A percentile compares a stretch with the other conserved stretches of the same genome.
Evolutionary conservation across 2,888 invertebrate species (phyloP).

Genomic region (Microdon myrmicae): DNA sequence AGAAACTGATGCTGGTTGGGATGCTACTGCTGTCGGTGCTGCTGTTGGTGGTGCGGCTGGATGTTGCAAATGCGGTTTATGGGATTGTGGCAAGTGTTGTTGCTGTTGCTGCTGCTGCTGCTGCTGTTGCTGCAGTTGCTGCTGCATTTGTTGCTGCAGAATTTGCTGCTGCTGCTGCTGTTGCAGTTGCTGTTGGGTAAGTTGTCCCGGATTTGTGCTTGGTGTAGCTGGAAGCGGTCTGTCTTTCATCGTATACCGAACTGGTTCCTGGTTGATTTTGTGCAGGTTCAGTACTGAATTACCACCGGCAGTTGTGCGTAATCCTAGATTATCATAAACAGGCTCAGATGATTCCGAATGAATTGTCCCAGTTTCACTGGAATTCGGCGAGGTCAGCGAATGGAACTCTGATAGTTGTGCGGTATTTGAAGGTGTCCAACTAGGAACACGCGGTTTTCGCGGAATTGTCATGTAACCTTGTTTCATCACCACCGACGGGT

Average conservation of each 20-base stretch:
- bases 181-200: constrained; percentile 56
- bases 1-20: constrained; percentile 20
- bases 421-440: constrained; percentile 78
- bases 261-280: constrained; percentile 69
- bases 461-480: constrained; percentile 90
- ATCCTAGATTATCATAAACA: constrained; percentile 86
- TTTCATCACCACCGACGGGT: constrained; percentile 70
- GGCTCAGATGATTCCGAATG: constrained; percentile 69
- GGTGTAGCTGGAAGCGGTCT: constrained; percentile 76
- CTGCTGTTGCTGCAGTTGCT: constrained; percentile 54
- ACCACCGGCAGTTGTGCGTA: constrained; percentile 87
- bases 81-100: constrained; percentile 49
- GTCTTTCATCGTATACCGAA: constrained; percentile 72
- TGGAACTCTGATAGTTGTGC: constrained; percentile 67
- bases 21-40: constrained; percentile 55
- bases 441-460: constrained; percentile 82
- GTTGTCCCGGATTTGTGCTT: constrained; percentile 56
- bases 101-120: constrained; percentile 45
- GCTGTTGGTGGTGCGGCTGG: constrained; percentile 59
- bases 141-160: constrained; percentile 55
- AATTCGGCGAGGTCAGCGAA: constrained; percentile 64
- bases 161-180: constrained; percentile 67
- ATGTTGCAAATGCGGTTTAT: constrained; percentile 4
- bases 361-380: constrained; percentile 66
- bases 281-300: constrained; percentile 82